These are phyloP conservation scores for Drosophila greeni DNA, from an alignment of 2,888 invertebrate species.

Conservation along the genomic window DNA sequence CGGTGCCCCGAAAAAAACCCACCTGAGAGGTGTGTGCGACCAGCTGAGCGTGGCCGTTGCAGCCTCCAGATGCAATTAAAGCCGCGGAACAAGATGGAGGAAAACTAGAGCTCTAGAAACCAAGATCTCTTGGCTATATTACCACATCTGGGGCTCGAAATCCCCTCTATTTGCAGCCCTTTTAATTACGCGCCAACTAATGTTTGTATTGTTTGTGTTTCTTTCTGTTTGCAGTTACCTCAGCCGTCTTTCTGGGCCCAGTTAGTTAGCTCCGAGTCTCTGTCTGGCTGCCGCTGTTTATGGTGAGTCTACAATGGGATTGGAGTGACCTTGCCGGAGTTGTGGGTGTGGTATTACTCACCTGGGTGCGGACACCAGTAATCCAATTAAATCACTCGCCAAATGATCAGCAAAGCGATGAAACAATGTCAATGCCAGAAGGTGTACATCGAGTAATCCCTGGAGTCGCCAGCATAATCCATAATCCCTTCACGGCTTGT, in stretches of 20 bases:
- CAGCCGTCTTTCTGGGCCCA: constrained; percentile 15
- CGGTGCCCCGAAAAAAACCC: constrained; percentile 32
- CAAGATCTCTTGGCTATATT: constrained; percentile 23
- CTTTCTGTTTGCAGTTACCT: constrained; percentile 25
- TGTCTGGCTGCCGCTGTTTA: constrained; percentile 60
- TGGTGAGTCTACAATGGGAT: constrained; percentile 53
- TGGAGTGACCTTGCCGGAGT: constrained; percentile 27
- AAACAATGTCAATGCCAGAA: constrained; percentile 69
- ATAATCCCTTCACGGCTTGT: constrained; percentile 43
- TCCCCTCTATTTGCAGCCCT: constrained; percentile 28
- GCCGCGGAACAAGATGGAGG: neutral
- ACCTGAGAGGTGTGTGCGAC: constrained; percentile 28
- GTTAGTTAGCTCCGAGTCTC: constrained; percentile 16
- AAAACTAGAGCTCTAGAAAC: constrained; percentile 30
- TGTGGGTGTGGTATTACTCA: constrained; percentile 50
- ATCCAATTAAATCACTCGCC: constrained; percentile 58
- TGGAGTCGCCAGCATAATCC: constrained; percentile 25
- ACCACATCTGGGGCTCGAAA: constrained; percentile 16
- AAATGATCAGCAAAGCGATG: constrained; percentile 53
- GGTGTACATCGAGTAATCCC: constrained; percentile 3
- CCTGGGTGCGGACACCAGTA: constrained; percentile 27
- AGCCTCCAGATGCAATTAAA: constrained; percentile 56
- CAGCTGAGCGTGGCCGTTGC: constrained; percentile 62
- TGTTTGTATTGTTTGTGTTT: constrained; percentile 35
- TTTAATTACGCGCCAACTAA: constrained; percentile 47